A percentile compares a stretch with the other conserved stretches of the same genome.
Conservation (phyloP, 2,113 vertebrate species). For the Amazona guildingii region DNA sequence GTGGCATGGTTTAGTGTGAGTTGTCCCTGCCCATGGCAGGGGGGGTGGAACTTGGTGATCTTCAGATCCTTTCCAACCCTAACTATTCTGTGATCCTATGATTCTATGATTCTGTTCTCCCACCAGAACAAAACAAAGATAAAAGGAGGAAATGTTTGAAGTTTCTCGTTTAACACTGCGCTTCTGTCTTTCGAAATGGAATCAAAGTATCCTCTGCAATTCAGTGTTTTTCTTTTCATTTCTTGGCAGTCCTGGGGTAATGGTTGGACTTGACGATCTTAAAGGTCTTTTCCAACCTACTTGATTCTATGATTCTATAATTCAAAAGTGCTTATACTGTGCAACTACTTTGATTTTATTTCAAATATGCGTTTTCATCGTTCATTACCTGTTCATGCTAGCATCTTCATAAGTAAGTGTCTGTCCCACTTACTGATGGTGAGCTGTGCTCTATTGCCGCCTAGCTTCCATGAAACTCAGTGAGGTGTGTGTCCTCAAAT, state of each 20-base stretch:
- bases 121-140: not conserved
- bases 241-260: not conserved
- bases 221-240: not conserved
- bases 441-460: not conserved
- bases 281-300: not conserved
- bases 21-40: too few relatives aligned
- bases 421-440: not conserved
- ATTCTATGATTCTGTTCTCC: not conserved
- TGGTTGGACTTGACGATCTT: not conserved
- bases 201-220: not conserved
- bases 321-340: not conserved
- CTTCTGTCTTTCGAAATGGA: not conserved
- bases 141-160: conserved; percentile 4
- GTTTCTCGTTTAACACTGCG: not conserved
- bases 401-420: not conserved
- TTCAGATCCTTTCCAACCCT: too few relatives aligned
- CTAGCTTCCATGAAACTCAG: not conserved
- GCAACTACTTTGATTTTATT: not conserved
- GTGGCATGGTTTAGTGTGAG: too few relatives aligned
- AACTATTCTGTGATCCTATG: too few relatives aligned
- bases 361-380: not conserved
- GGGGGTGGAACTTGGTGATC: too few relatives aligned
- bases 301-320: not conserved
- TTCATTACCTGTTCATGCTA: not conserved
- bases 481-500: not conserved